Evolutionary conservation across 2,797 vertebrate genomes (phyloP).

Genomic region (Mormyrus proboscirostris): DNA sequence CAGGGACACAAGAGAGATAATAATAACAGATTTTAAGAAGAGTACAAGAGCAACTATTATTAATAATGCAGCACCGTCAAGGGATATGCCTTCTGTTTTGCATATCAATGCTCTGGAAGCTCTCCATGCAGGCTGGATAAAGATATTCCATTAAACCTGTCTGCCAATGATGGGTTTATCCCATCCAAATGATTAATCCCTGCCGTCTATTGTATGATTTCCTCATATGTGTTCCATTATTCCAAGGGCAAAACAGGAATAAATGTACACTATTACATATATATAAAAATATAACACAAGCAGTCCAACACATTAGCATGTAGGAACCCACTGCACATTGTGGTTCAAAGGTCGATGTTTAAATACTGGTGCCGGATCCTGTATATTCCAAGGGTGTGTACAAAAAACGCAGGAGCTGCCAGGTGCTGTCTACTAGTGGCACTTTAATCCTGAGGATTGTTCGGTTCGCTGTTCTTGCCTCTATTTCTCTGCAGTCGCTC

Average conservation of each 20-base stretch:
- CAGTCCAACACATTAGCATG: not conserved
- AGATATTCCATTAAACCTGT: slow-evolving; percentile 13
- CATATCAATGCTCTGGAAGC: slow-evolving; percentile 44
- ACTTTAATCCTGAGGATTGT: not conserved
- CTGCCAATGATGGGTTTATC: slow-evolving; percentile 7
- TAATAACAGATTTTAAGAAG: slow-evolving; percentile 54
- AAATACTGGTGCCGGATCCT: not conserved
- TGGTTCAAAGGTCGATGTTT: not conserved
- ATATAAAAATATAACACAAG: not conserved
- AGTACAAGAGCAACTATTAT: slow-evolving; percentile 59
- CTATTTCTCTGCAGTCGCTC: not conserved
- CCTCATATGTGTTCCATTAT: not conserved
- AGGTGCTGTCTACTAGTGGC: not conserved
- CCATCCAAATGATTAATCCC: not conserved
- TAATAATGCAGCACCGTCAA: slow-evolving; percentile 67
- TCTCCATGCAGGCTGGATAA: not conserved
- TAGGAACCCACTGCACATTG: not conserved
- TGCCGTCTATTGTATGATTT: not conserved
- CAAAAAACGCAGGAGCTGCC: not conserved
- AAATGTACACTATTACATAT: not conserved
- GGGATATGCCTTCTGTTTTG: slow-evolving; percentile 49
- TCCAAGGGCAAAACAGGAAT: not conserved
- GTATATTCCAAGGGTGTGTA: not conserved
- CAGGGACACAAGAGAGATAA: not conserved
- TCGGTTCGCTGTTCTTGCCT: not conserved